Base-by-base conservation (phyloP, 2,797 vertebrate genomes). In the Geotrypetes seraphini region DNA sequence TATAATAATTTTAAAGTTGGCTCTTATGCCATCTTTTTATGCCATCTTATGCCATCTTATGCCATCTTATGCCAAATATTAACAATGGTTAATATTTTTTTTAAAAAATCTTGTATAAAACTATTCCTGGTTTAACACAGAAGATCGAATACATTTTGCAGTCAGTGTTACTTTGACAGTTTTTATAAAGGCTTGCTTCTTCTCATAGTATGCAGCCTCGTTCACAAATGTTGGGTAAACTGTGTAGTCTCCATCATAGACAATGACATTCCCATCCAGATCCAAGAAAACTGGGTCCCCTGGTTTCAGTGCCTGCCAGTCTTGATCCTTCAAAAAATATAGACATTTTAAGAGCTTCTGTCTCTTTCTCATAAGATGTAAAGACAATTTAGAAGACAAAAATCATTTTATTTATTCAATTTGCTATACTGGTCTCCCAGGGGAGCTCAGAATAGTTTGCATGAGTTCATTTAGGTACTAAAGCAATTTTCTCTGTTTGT, bases 151-250 rank as follows among this genome's bases (percentile, higher is more conserved):
- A 16, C 73, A 58, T 22, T 67, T 76, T 12, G 82, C 88, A 5
- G 48, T 69, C 57, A 99, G 60, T 21, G 75, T 76, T 48, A 87
- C 66, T 69, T 87, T 83, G 25, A 75, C 71, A 9, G 95, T 96
- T 61, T 82, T 90, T 5, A 91, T 65, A 31, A 97, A 96, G 3
- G 94, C 94, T 74, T 91, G 89, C 39, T 92, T 88, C 73, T 97
- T 99, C 60, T 97, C 94, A 33, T 97, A 99, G 68, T 99, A 99
- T 3, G 95, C 94, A 0, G 94, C 95, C 71, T 99, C 95, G 1
- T 99, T 99, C 57, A 99, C 87, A 61, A 99, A 99, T 7, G 88
- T 88, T 4, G 94, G 92, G 27, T 92, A 94, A 28, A 92, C 82
- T 0, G 79, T 81, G 37, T 60, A 61, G 17, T 80, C 63, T 52